phyloP scores from a whole-genome alignment of 2,113 vertebrate species.

The Hystrix brachyura region DNA sequence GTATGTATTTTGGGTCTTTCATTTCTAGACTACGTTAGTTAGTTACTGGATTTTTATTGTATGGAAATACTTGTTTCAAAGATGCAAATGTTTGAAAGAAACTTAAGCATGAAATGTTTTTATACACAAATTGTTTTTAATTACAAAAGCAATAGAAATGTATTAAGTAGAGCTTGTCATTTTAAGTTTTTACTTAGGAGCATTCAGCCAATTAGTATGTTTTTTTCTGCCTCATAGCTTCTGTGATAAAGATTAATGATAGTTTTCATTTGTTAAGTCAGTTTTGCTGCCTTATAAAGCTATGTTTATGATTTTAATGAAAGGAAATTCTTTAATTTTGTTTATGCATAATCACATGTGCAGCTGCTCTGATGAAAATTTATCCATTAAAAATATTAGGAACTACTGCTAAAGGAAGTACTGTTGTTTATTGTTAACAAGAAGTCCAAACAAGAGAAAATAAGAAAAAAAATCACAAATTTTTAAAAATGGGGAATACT shows the following conservation, averaged over 20 bases:
- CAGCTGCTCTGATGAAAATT: not conserved
- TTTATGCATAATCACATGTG: conserved; percentile 49
- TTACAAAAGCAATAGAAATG: conserved; percentile 3
- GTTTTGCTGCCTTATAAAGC: conserved; percentile 22
- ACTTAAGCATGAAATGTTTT: conserved; percentile 14
- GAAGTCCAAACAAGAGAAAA: conserved; percentile 54
- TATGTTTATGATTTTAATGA: conserved; percentile 65
- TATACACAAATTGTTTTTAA: conserved; percentile 20
- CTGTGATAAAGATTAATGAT: conserved; percentile 51
- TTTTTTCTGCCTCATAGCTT: conserved; percentile 45
- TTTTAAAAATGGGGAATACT: not conserved
- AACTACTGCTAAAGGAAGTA: not conserved
- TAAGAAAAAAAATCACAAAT: not conserved
- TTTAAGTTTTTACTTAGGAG: not conserved
- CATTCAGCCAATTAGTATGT: conserved; percentile 17
- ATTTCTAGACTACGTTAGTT: not conserved
- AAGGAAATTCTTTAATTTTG: conserved; percentile 60
- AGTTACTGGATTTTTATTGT: conserved; percentile 16
- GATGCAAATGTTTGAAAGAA: not conserved
- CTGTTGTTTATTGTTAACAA: conserved; percentile 15
- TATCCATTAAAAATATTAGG: not conserved
- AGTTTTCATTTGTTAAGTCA: conserved; percentile 40
- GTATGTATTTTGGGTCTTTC: not conserved
- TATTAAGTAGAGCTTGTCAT: not conserved
- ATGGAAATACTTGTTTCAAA: conserved; percentile 14